Evolutionary conservation across 2,888 invertebrate genomes (phyloP), one percentile per base, ranked within the genome.

Genomic region (Trimorus sp.): DNA sequence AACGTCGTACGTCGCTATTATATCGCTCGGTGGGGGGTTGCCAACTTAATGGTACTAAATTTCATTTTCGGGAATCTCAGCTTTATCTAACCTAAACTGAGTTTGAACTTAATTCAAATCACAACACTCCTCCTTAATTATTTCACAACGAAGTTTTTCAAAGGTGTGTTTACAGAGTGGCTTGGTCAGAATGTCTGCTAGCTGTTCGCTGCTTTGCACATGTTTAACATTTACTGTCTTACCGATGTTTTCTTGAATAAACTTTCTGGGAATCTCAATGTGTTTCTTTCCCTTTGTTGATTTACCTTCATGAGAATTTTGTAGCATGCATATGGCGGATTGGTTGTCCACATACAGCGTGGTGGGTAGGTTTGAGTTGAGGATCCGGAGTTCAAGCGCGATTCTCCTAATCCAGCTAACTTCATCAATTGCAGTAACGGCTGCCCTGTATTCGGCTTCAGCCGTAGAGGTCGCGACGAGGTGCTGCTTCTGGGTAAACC

Each of bases 391-490:
- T 51, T 51, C 51, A 6, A 14, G 14, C 7, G 51, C 51, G 6
- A 51, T 12, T 51, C 51, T 51, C 51, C 15, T 51, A 1, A 65
- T 38, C 65, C 51, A 65, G 12, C 65, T 49, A 7, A 63, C 16
- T 4, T 63, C 53, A 12, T 65, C 65, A 65, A 65, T 65, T 0
- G 84, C 62, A 8, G 84, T 83, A 5, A 86, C 87, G 26, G 87
- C 87, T 7, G 88, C 87, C 76, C 89, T 79, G 83, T 88, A 89
- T 66, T 89, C 87, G 7, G 87, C 88, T 81, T 88, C 87, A n/a
- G 87, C 87, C 2, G 65, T 65, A 3, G 65, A 65, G 7, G 51
- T 65, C 16, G 66, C 66, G 1, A 68, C 66, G 1, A 76, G 54
- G 3, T 38, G 53, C 26, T 68, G 75, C 14, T 68, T 75, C 7